These are phyloP conservation scores for Adela reaumurella DNA, from an alignment of 2,888 invertebrate species.

Conservation along the genomic window DNA sequence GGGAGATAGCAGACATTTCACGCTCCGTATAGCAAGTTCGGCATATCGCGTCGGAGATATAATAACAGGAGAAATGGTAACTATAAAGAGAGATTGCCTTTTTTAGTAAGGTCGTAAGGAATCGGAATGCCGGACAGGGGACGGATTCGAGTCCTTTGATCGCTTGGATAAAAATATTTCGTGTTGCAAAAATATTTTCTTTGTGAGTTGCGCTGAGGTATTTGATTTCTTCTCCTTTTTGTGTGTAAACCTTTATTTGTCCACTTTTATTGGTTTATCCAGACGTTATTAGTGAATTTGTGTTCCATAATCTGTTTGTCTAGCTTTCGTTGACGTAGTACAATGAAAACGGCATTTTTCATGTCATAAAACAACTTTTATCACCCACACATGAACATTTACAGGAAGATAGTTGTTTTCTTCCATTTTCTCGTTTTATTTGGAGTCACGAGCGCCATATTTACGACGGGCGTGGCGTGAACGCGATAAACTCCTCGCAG, in stretches of 20 bases:
- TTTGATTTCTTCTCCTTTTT: background rate
- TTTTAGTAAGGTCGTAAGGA: slow-evolving; percentile 55
- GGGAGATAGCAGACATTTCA: slow-evolving; percentile 32
- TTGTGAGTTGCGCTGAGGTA: background rate
- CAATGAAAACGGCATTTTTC: too few relatives aligned
- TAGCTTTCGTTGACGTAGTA: too few relatives aligned
- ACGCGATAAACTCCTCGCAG: slow-evolving; percentile 47
- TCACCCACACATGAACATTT: too few relatives aligned
- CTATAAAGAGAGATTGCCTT: slow-evolving; percentile 54
- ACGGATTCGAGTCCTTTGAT: slow-evolving; percentile 35
- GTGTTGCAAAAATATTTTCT: background rate
- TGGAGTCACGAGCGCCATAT: slow-evolving; percentile 27
- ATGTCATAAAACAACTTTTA: too few relatives aligned
- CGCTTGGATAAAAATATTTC: slow-evolving; percentile 43
- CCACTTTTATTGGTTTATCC: too few relatives aligned
- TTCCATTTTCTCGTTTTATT: slow-evolving; percentile 46
- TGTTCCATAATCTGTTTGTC: too few relatives aligned
- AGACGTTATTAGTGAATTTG: too few relatives aligned
- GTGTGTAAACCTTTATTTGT: background rate
- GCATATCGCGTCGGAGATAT: slow-evolving; percentile 47
- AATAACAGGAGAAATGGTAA: slow-evolving; percentile 54
- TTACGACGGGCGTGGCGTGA: slow-evolving; percentile 45
- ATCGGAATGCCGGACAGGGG: slow-evolving; percentile 46
- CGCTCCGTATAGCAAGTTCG: slow-evolving; percentile 40
- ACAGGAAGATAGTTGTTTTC: slow-evolving; percentile 18